phyloP scores from a whole-genome alignment of 1,140 invertebrate genomes.

The Arctopsyche grandis region DNA sequence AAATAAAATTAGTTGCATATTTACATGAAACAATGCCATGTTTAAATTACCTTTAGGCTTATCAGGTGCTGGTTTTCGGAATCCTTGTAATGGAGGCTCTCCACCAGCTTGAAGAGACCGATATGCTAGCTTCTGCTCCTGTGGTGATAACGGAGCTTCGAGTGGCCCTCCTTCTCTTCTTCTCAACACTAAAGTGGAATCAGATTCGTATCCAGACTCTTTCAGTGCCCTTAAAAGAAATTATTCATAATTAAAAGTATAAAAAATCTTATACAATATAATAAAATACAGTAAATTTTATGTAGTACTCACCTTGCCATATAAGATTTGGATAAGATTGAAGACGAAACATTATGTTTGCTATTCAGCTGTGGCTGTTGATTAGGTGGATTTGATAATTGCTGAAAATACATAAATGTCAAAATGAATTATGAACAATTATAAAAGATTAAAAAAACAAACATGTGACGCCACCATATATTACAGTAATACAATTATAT shows the following conservation, averaged over 20 bases:
- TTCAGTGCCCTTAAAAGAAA: conserved; percentile 75
- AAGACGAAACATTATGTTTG: conserved; percentile 66
- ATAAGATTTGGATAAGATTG: conserved; percentile 71
- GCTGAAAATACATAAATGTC: conserved; percentile 64
- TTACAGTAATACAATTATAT: no score
- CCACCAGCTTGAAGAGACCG: conserved; percentile 89
- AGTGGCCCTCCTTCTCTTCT: conserved; percentile 74
- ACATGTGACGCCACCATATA: background rate
- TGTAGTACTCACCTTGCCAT: conserved; percentile 75
- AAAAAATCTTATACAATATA: background rate
- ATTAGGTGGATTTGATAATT: conserved; percentile 68
- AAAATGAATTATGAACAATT: conserved; percentile 13
- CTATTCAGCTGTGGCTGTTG: conserved; percentile 61
- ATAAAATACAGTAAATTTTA: conserved; percentile 1
- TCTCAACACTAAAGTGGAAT: conserved; percentile 86
- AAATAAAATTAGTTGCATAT: no score
- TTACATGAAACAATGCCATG: no score
- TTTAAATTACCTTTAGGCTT: conserved; percentile 77
- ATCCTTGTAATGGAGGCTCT: conserved; percentile 88
- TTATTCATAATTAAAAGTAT: conserved; percentile 42
- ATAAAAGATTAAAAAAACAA: background rate
- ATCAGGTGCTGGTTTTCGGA: conserved; percentile 88
- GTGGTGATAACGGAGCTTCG: conserved; percentile 77
- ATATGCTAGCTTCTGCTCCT: conserved; percentile 84
- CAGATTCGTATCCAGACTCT: conserved; percentile 90